A percentile compares a stretch with the other conserved stretches of the same genome.
These are phyloP conservation scores for Dorcus parallelipipedus DNA, from an alignment of 2,888 invertebrate genomes.

Conservation along the genomic window DNA sequence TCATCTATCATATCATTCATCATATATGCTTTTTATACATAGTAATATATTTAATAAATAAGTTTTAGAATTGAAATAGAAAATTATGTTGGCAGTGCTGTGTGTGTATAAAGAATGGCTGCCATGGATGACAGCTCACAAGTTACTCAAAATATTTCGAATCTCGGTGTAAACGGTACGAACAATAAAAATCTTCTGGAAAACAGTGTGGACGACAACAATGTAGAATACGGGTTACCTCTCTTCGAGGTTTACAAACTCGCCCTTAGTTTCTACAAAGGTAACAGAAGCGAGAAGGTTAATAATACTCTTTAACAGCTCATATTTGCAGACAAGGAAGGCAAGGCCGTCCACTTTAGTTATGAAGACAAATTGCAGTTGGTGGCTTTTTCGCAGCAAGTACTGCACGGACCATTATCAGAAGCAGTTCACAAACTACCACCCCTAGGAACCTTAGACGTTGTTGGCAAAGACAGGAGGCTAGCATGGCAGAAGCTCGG, in stretches of 20 bases:
- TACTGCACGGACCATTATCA: constrained; percentile 77
- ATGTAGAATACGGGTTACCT: constrained; percentile 63
- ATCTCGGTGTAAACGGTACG: constrained; percentile 31
- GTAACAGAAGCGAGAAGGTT: constrained; percentile 48
- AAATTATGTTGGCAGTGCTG: background rate
- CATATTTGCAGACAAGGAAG: constrained; percentile 80
- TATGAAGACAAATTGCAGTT: constrained; percentile 91
- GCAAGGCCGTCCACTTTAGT: constrained; percentile 92
- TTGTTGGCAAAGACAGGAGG: constrained; percentile 89
- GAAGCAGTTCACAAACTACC: constrained; percentile 63
- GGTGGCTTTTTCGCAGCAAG: constrained; percentile 91
- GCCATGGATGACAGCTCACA: constrained; percentile 36
- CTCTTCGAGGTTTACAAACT: constrained; percentile 82
- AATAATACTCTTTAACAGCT: background rate
- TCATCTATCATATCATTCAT: no score
- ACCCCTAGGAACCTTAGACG: constrained; percentile 88
- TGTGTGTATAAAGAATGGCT: constrained; percentile 34
- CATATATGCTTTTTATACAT: no score
- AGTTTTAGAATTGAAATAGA: background rate
- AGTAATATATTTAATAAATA: no score
- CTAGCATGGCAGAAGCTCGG: constrained; percentile 93
- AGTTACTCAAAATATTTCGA: constrained; percentile 39
- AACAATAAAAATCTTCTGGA: constrained; percentile 14
- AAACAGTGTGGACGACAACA: constrained; percentile 33
- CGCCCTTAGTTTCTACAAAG: constrained; percentile 90